phyloP scores from a whole-genome alignment of 2,888 invertebrate species.

The Agrotis exclamationis region DNA sequence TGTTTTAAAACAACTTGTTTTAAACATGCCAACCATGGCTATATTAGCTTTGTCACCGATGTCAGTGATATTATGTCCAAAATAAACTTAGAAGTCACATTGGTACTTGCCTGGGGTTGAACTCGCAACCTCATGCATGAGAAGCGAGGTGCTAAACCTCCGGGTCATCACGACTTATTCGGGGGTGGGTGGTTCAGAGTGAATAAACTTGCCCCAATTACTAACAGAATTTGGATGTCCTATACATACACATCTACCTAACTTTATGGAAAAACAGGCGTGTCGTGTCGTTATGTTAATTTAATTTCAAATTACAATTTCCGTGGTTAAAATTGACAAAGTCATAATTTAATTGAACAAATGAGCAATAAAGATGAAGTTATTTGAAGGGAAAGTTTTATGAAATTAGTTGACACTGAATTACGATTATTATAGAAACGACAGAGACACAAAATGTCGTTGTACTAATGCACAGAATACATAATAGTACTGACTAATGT shows the following conservation, averaged over 20 bases:
- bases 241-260: neutral
- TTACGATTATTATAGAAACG: conserved; percentile 3
- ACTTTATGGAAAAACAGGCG: neutral
- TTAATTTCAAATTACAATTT: neutral
- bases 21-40: no score
- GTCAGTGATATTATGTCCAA: no score
- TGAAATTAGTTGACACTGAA: conserved; percentile 1
- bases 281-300: neutral
- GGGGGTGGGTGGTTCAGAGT: neutral
- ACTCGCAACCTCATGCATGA: no score
- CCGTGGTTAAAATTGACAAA: neutral
- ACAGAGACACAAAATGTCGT: conserved; percentile 14
- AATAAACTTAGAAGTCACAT: no score
- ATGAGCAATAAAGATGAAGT: no score
- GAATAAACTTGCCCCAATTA: neutral
- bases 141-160: no score
- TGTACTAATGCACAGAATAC: no score
- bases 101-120: no score
- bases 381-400: neutral
- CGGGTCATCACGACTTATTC: no score
- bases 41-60: no score
- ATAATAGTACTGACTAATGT: no score
- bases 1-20: no score
- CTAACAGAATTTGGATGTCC: neutral
- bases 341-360: neutral